Evolutionary conservation across 2,888 invertebrate species (phyloP).

Genomic region (Campaea margaritaria): DNA sequence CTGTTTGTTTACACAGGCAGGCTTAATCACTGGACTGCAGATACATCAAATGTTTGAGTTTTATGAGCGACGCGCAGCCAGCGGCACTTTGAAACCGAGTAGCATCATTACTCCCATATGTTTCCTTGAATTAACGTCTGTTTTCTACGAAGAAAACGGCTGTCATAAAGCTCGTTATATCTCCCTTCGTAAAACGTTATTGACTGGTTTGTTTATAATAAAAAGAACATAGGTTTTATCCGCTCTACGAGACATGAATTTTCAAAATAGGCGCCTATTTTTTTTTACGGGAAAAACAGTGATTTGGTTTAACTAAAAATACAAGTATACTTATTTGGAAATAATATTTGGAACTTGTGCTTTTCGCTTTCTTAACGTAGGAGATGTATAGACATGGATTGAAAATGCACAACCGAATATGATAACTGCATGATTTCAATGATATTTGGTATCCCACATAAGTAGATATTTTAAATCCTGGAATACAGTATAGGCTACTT

Average conservation of each 20-base stretch:
- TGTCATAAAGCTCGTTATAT: constrained; percentile 76
- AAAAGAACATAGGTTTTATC: constrained; percentile 57
- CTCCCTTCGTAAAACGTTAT: constrained; percentile 74
- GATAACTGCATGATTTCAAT: no score
- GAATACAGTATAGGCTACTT: no score
- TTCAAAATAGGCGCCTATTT: constrained; percentile 6
- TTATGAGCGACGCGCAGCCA: constrained; percentile 63
- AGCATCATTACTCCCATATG: constrained; percentile 82
- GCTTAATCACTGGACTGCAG: constrained; percentile 71
- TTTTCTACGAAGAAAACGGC: constrained; percentile 81
- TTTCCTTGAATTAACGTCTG: constrained; percentile 84
- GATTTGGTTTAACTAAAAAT: constrained; percentile 3
- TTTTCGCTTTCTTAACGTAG: no score
- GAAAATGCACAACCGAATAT: no score
- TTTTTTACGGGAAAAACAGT: constrained; percentile 5
- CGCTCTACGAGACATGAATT: constrained; percentile 41
- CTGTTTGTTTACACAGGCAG: constrained; percentile 74
- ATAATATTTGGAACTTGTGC: no score
- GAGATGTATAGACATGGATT: no score
- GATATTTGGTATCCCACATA: no score
- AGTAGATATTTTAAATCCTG: no score
- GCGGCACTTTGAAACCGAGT: constrained; percentile 81
- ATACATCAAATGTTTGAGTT: constrained; percentile 77
- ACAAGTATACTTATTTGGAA: not conserved
- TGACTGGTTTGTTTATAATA: constrained; percentile 74